Evolutionary conservation across 2,888 invertebrate genomes (phyloP).

Genomic region (Ceriagrion tenellum): DNA sequence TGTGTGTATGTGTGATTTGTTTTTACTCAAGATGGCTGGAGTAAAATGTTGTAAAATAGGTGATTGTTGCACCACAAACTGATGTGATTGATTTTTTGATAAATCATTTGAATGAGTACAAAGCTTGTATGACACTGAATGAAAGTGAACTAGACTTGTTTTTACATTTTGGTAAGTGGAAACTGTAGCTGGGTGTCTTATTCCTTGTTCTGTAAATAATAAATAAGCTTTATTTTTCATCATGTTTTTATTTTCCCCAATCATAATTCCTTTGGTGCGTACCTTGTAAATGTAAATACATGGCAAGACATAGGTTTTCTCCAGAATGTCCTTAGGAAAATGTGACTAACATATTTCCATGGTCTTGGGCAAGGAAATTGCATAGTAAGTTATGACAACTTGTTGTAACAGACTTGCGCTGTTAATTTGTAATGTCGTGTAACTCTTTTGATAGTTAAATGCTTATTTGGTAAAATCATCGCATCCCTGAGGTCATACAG

Average conservation of each 20-base stretch:
- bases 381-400: too few relatives aligned
- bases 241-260: neutral
- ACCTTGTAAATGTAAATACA: too few relatives aligned
- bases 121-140: neutral
- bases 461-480: neutral
- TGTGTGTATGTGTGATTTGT: neutral
- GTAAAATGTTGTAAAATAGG: neutral
- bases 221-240: neutral
- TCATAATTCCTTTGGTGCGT: neutral
- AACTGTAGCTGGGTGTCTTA: neutral
- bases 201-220: neutral
- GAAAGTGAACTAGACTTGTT: neutral
- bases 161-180: neutral
- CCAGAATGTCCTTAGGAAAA: too few relatives aligned
- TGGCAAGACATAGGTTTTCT: too few relatives aligned
- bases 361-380: neutral
- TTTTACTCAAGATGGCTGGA: neutral
- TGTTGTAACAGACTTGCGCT: too few relatives aligned
- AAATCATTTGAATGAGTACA: conserved; percentile 38
- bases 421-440: neutral
- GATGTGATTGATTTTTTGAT: neutral
- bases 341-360: too few relatives aligned
- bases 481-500: neutral
- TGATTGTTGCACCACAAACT: neutral
- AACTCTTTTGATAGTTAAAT: too few relatives aligned